Percentiles rank a stretch among this genome's conserved stretches.
Evolutionary conservation across 53 echinoderm and acorn worm genomes (phyloP).

Genomic region (Holothuria scabra): DNA sequence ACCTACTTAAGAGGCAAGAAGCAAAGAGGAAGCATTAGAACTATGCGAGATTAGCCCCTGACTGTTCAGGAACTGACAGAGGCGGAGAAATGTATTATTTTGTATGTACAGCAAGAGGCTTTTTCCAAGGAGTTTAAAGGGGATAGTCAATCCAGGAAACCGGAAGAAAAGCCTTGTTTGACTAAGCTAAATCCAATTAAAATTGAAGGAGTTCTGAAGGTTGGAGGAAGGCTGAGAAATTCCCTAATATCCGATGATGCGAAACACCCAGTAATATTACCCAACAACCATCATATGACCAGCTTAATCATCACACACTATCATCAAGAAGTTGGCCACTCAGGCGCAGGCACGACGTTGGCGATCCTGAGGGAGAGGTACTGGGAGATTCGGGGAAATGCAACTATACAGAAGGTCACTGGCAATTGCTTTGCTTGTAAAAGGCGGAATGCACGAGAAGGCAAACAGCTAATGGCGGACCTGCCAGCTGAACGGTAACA

Average conservation of each 20-base stretch:
- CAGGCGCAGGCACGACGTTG: constrained; percentile 54
- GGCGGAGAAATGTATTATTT: too few species aligned
- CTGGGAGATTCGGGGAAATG: constrained; percentile 53
- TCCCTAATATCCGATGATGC: constrained; percentile 40
- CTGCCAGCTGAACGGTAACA: constrained; percentile 55
- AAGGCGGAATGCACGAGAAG: constrained; percentile 16
- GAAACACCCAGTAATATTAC: constrained; percentile 60
- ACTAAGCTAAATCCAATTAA: constrained; percentile 40
- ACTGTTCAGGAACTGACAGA: too few species aligned
- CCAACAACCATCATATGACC: constrained; percentile 51
- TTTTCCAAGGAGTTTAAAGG: neutral
- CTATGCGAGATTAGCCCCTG: too few species aligned
- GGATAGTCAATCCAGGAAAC: neutral
- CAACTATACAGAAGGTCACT: constrained; percentile 45
- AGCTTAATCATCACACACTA: neutral
- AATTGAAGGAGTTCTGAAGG: constrained; percentile 44
- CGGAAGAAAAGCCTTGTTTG: neutral
- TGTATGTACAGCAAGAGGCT: too few species aligned
- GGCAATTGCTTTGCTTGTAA: constrained; percentile 58
- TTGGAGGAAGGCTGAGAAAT: constrained; percentile 57
- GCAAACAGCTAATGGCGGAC: constrained; percentile 59
- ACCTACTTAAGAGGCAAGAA: too few species aligned
- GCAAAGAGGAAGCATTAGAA: too few species aligned
- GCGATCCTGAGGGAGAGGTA: constrained; percentile 52
- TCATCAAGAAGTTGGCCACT: constrained; percentile 57